Evolutionary conservation across 2,888 invertebrate species (phyloP).

Genomic region (Spisula subtruncata): DNA sequence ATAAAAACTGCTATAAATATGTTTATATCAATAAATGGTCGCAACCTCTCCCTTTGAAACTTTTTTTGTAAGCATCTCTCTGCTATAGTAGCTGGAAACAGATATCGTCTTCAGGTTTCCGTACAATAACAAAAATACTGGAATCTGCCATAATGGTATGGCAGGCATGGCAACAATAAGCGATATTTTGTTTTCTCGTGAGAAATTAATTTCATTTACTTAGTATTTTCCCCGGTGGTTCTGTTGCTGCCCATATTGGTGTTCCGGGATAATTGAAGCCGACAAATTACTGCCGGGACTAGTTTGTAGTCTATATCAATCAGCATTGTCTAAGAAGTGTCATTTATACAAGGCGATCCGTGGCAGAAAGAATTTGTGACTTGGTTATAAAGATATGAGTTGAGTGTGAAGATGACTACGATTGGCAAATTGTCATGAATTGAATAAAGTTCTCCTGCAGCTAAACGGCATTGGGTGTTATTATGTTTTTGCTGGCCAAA

Average conservation of each 20-base stretch:
- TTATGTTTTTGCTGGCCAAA: no score
- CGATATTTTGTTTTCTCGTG: conserved; percentile 21
- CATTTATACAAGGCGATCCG: conserved; percentile 11
- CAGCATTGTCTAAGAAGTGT: conserved; percentile 28
- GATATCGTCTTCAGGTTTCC: not conserved
- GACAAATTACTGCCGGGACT: conserved; percentile 45
- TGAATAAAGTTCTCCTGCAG: not conserved
- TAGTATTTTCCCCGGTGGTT: conserved; percentile 31
- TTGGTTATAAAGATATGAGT: not conserved
- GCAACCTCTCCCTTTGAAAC: no score
- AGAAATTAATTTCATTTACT: conserved; percentile 38
- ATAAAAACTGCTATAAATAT: no score
- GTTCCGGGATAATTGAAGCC: conserved; percentile 42
- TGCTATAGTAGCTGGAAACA: no score
- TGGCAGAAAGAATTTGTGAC: conserved; percentile 9
- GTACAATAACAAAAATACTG: not conserved
- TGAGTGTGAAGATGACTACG: not conserved
- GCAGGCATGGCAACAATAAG: not conserved
- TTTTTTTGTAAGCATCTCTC: no score
- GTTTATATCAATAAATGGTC: no score
- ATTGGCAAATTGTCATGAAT: not conserved
- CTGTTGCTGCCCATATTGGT: conserved; percentile 28
- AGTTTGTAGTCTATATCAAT: conserved; percentile 36
- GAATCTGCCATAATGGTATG: not conserved
- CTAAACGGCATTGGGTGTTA: no score